Conservation (phyloP, 2,888 invertebrate genomes). For the Alcis repandata region DNA sequence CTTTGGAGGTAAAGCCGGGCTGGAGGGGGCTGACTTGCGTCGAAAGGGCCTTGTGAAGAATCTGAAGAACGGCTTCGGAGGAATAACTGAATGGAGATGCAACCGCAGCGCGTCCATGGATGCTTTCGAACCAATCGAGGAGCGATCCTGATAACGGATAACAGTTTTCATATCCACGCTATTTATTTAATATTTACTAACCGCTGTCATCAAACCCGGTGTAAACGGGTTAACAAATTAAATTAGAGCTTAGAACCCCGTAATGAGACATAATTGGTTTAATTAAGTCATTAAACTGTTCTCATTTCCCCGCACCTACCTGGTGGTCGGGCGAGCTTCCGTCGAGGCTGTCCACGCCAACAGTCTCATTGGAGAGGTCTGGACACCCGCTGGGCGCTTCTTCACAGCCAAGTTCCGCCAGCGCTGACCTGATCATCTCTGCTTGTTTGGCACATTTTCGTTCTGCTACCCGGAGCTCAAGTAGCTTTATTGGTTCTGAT, state of each 20-base stretch:
- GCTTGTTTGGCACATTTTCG: slow-evolving; percentile 93
- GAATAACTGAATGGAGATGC: slow-evolving; percentile 85
- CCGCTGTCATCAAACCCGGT: slow-evolving; percentile 7
- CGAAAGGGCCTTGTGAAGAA: slow-evolving; percentile 89
- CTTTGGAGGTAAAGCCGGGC: slow-evolving; percentile 88
- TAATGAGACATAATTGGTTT: slow-evolving; percentile 31
- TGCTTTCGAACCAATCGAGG: slow-evolving; percentile 83
- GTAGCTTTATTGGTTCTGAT: slow-evolving; percentile 90
- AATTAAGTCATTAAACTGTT: slow-evolving; percentile 15
- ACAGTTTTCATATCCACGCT: slow-evolving; percentile 31
- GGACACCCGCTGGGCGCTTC: slow-evolving; percentile 94
- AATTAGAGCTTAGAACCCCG: slow-evolving; percentile 14
- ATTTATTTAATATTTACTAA: neutral
- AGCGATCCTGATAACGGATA: slow-evolving; percentile 73
- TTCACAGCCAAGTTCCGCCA: slow-evolving; percentile 95
- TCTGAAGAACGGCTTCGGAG: slow-evolving; percentile 87
- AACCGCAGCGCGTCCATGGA: slow-evolving; percentile 83
- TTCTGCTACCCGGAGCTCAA: slow-evolving; percentile 93
- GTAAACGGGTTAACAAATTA: slow-evolving; percentile 14
- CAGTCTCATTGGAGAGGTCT: slow-evolving; percentile 92
- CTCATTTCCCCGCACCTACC: slow-evolving; percentile 69
- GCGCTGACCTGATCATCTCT: slow-evolving; percentile 93
- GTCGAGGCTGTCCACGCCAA: slow-evolving; percentile 87
- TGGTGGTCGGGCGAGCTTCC: slow-evolving; percentile 89
- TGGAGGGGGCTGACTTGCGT: slow-evolving; percentile 89